These are phyloP conservation scores for Nothoprocta pentlandii DNA, from an alignment of 2,113 vertebrate genomes.

Conservation along the genomic window DNA sequence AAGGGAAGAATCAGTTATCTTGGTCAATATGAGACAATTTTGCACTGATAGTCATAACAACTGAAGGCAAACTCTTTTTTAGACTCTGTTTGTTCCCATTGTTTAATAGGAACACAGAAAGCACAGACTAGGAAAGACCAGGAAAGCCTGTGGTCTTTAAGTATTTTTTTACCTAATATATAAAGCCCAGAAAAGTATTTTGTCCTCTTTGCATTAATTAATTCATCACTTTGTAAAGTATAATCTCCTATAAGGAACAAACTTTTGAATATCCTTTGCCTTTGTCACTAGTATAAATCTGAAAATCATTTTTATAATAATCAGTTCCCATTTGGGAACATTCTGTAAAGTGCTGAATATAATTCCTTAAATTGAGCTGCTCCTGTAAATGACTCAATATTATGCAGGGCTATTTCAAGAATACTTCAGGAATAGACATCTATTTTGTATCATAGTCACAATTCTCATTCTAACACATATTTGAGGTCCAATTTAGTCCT, in stretches of 20 bases:
- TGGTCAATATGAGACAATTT: not conserved
- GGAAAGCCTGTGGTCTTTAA: not conserved
- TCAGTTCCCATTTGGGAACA: not conserved
- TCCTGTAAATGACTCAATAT: not conserved
- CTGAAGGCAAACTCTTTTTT: not conserved
- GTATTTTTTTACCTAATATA: not conserved
- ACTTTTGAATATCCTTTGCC: not conserved
- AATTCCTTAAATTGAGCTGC: not conserved
- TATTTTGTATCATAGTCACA: not conserved
- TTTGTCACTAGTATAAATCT: not conserved
- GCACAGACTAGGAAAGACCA: not conserved
- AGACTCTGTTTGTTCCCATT: not conserved
- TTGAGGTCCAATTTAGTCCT: not conserved
- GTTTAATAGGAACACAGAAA: not conserved
- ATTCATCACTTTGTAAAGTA: not conserved
- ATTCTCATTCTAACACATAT: not conserved
- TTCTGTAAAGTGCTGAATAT: accelerated
- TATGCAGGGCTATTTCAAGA: not conserved
- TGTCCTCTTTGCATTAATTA: not conserved
- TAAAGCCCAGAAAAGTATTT: not conserved
- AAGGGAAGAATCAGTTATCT: not conserved
- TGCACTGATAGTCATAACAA: not conserved
- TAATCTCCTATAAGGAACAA: not conserved
- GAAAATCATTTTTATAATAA: not conserved
- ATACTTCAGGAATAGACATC: not conserved